phyloP scores from a whole-genome alignment of 2,113 vertebrate species.

The Thryonomys swinderianus region DNA sequence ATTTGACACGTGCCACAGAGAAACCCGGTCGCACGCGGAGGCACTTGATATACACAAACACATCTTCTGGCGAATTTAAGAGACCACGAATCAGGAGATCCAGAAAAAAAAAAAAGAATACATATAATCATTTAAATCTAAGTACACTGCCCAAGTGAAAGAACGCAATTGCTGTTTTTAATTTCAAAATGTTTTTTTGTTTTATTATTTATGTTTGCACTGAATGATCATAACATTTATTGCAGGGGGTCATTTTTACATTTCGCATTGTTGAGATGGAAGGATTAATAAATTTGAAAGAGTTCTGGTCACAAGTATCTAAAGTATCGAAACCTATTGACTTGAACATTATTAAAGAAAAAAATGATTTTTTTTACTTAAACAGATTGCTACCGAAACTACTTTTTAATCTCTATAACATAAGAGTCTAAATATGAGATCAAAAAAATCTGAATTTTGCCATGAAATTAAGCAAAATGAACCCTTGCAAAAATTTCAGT shows the following conservation, averaged over 20 bases:
- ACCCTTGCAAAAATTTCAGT: neutral
- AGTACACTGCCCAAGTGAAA: neutral
- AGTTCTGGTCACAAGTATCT: neutral
- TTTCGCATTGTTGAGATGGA: neutral
- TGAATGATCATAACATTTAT: neutral
- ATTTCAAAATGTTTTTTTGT: neutral
- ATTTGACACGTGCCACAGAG: neutral
- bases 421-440: fast-evolving
- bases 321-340: too few species aligned
- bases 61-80: neutral
- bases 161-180: neutral
- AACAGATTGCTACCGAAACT: too few species aligned
- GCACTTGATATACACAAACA: neutral
- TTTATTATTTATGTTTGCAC: neutral
- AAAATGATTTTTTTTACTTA: too few species aligned
- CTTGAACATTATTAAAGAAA: neutral
- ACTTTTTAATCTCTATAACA: neutral
- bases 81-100: neutral
- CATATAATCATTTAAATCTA: fast-evolving
- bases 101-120: neutral
- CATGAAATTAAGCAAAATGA: neutral
- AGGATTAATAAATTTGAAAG: neutral
- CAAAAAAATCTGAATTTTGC: neutral
- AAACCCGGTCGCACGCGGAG: too few species aligned
- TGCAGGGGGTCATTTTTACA: too few species aligned